These are phyloP conservation scores for Palythoa grandis DNA, from an alignment of 92 coral and sea anemone species.

Conservation along the genomic window DNA sequence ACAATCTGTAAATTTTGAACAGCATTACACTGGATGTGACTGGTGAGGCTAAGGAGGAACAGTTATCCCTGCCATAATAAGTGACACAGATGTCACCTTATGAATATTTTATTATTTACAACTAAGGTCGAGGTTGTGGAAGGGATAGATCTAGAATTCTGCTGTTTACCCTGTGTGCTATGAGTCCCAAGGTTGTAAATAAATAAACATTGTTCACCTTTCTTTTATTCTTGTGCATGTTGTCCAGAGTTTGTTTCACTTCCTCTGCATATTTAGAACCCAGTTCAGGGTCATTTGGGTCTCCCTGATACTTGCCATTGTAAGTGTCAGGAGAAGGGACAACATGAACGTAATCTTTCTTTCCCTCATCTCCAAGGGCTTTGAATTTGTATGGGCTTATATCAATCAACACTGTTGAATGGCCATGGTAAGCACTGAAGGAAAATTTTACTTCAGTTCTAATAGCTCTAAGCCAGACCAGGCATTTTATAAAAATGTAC, in stretches of 20 bases:
- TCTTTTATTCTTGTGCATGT: slow-evolving; percentile 75
- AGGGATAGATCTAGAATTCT: no score
- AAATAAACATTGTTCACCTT: slow-evolving; percentile 56
- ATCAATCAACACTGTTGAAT: slow-evolving; percentile 83
- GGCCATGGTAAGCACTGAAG: slow-evolving; percentile 98
- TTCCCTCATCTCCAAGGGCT: slow-evolving; percentile 74
- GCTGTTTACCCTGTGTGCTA: no score
- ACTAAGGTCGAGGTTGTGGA: no score
- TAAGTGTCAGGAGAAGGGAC: slow-evolving; percentile 90
- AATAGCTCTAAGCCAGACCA: background rate
- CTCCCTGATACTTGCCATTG: slow-evolving; percentile 86
- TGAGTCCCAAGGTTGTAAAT: background rate
- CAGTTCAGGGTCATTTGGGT: slow-evolving; percentile 67
- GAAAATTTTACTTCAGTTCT: background rate
- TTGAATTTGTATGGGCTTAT: slow-evolving; percentile 88
- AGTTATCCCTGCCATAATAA: no score
- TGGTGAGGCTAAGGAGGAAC: no score
- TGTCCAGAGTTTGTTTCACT: slow-evolving; percentile 77
- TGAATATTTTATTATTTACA: no score
- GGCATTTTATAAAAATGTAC: no score
- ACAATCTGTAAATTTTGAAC: no score
- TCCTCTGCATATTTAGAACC: slow-evolving; percentile 89
- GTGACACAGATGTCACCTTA: no score
- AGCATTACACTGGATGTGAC: no score
- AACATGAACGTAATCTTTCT: slow-evolving; percentile 85